phyloP scores from a whole-genome alignment of 2,113 vertebrate species.

The Lasiurus cinereus region DNA sequence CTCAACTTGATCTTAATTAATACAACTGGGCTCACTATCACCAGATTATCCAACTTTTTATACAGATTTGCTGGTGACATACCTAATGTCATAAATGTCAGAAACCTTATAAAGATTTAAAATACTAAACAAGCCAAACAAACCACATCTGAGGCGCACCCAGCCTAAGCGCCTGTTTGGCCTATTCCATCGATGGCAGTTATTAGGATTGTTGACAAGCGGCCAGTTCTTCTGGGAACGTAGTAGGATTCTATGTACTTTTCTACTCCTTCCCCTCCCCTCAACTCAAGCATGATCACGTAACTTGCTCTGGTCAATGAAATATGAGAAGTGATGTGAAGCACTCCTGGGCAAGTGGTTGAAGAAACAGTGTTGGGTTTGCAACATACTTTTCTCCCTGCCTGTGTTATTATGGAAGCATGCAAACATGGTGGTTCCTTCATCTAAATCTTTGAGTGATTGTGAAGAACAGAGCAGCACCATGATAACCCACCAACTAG shows the following conservation, averaged over 20 bases:
- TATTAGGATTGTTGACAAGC: background rate
- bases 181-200: background rate
- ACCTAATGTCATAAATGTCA: background rate
- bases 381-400: background rate
- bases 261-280: background rate
- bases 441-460: background rate
- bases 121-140: background rate
- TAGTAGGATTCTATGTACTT: background rate
- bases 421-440: background rate
- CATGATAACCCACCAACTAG: background rate
- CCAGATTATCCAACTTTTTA: background rate
- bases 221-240: background rate
- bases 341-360: background rate
- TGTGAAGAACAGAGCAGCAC: background rate
- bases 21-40: background rate
- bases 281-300: background rate
- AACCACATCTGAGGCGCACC: background rate
- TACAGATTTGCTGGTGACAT: background rate
- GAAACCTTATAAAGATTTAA: conserved; percentile 5
- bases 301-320: background rate
- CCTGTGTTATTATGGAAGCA: background rate
- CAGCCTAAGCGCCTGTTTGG: background rate
- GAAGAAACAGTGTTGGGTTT: background rate
- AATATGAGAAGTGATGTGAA: background rate
- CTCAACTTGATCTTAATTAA: background rate